These are phyloP conservation scores for Anabas testudineus DNA, from an alignment of 2,797 vertebrate genomes.

Conservation along the genomic window DNA sequence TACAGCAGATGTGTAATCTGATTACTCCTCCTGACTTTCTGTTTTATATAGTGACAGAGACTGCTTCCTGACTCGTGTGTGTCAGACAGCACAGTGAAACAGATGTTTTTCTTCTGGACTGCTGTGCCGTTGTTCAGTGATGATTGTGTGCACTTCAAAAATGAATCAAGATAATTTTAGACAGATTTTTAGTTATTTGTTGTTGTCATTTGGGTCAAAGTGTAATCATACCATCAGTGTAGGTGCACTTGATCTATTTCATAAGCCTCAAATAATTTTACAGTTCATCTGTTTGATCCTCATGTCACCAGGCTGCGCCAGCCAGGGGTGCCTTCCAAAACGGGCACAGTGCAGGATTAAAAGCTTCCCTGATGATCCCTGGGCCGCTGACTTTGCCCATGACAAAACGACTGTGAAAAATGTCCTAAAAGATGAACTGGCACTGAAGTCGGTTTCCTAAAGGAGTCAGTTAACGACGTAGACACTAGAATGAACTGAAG, in stretches of 20 bases:
- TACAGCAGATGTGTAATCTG: too few relatives aligned
- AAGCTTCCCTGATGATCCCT: conserved; percentile 69
- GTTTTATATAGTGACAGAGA: too few relatives aligned
- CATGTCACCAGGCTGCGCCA: conserved; percentile 61
- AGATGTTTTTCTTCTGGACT: neutral
- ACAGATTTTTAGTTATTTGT: neutral
- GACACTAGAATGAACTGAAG: neutral
- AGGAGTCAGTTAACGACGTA: conserved; percentile 14
- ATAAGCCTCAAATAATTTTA: conserved; percentile 40
- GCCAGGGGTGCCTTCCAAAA: conserved; percentile 70
- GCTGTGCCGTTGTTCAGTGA: neutral
- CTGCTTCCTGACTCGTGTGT: too few relatives aligned
- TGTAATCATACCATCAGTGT: neutral
- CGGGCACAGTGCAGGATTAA: conserved; percentile 72
- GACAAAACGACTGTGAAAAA: conserved; percentile 63
- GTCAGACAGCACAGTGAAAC: too few relatives aligned
- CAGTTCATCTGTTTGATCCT: conserved; percentile 63
- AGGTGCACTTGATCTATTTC: conserved; percentile 28
- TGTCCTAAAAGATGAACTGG: conserved; percentile 47
- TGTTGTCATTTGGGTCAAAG: neutral
- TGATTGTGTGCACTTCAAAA: neutral
- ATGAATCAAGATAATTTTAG: neutral
- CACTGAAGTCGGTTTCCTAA: conserved; percentile 34
- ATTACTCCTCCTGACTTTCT: too few relatives aligned
- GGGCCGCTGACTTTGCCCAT: conserved; percentile 68